Conservation (phyloP, 2,113 vertebrate genomes). For the Thamnophis sirtalis region DNA sequence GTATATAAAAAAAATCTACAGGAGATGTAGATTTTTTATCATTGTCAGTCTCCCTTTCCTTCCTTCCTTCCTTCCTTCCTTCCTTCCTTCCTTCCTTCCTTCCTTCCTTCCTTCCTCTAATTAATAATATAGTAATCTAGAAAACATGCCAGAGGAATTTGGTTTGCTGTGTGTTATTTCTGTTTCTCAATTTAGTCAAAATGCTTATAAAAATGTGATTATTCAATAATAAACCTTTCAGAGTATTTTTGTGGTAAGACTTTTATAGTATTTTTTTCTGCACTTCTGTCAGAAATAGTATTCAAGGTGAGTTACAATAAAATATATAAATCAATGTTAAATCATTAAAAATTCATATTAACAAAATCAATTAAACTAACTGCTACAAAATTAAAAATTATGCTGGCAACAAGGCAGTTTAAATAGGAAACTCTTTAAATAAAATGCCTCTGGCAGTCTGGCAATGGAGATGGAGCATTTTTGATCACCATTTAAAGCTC, state of each 20-base stretch:
- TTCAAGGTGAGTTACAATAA: not conserved
- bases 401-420: not conserved
- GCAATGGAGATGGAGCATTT: not conserved
- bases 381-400: not conserved
- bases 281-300: not conserved
- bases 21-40: not conserved
- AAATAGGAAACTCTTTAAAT: not conserved
- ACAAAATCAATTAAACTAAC: not conserved
- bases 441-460: not conserved
- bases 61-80: rapidly evolving
- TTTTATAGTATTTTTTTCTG: not conserved
- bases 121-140: not conserved
- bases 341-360: not conserved
- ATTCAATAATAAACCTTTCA: not conserved
- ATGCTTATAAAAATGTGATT: not conserved
- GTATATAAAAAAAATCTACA: not conserved
- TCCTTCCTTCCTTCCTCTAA: not conserved
- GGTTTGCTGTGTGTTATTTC: not conserved
- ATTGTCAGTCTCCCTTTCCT: rapidly evolving
- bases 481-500: not conserved
- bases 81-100: rapidly evolving
- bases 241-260: not conserved
- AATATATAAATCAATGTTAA: not conserved
- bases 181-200: not conserved
- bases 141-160: not conserved